These are phyloP conservation scores for Setophaga kirtlandii DNA, from an alignment of 2,113 vertebrate species.

Conservation along the genomic window DNA sequence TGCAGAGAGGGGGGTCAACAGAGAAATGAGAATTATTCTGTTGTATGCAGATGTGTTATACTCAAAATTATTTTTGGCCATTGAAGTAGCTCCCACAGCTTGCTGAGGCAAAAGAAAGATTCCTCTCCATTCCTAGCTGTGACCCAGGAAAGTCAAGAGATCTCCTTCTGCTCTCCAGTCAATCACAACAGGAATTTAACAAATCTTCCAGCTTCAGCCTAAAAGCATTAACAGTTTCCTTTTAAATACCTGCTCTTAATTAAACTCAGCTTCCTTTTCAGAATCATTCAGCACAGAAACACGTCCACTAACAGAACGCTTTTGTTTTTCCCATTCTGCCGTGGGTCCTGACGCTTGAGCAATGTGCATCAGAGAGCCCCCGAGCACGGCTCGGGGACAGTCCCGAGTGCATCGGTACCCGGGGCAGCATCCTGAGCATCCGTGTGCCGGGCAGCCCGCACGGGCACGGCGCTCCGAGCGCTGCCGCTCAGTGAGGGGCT, in stretches of 20 bases:
- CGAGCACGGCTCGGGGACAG: fast-evolving
- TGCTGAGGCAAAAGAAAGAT: neutral
- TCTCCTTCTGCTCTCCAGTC: neutral
- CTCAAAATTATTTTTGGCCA: constrained; percentile 29
- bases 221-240: neutral
- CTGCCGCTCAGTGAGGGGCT: neutral
- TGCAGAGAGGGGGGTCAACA: constrained; percentile 40
- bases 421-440: fast-evolving
- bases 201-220: neutral
- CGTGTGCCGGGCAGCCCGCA: neutral
- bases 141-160: neutral
- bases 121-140: neutral
- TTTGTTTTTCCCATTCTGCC: neutral
- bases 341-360: fast-evolving
- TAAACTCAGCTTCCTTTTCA: neutral
- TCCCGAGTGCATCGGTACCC: fast-evolving
- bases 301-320: fast-evolving
- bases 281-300: neutral
- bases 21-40: constrained; percentile 58
- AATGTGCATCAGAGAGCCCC: fast-evolving
- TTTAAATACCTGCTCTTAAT: neutral
- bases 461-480: neutral
- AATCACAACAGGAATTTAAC: neutral
- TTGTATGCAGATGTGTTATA: constrained; percentile 19
- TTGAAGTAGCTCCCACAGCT: constrained; percentile 27